Evolutionary conservation across 2,888 invertebrate species (phyloP), one percentile per base, ranked within the genome.

Genomic region (Mycalesis mineus): DNA sequence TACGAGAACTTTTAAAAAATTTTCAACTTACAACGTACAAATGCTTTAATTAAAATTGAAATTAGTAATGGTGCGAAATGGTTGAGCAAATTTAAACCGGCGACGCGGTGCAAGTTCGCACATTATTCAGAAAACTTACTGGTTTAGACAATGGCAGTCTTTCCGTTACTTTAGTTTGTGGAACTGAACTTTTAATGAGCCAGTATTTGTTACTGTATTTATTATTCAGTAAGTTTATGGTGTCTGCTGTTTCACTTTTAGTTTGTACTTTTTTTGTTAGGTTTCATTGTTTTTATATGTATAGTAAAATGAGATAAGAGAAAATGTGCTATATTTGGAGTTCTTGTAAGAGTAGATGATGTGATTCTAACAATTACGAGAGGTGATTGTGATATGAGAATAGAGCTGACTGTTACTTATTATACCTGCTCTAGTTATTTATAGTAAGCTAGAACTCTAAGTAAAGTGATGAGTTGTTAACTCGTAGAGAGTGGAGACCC

Each of bases 71-170:
- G 36, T 36, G 42, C 15, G 37, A 64, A 64, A 59, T 60, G 58
- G 51, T 56, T 42, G 57, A 56, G 53, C 48, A 60, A 57, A 67
- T 60, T 63, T 52, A 52, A 58, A 62, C 56, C 57, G 53, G 49
- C 55, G 53, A 55, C 57, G 59, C 49, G 22, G 58, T 45, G 45
- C 41, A 66, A 69, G 62, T 69, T 67, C 37, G 31, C 57, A 61
- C 66, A 68, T 70, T 67, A 71, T 66, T 71, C 68, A 70, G 64
- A 61, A 59, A 69, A 67, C 68, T 69, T 65, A 64, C 59, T 62
- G 57, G 57, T 57, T 58, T 61, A 65, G 66, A 68, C 67, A 65
- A 62, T 64, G 49, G 48, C 64, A 56, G 63, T 67, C 64, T 68
- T 66, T 66, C 64, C 55, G 57, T 57, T 67, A 63, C 66, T 68